phyloP scores from a whole-genome alignment of 2,888 invertebrate species.

The Calephelis perditalis region DNA sequence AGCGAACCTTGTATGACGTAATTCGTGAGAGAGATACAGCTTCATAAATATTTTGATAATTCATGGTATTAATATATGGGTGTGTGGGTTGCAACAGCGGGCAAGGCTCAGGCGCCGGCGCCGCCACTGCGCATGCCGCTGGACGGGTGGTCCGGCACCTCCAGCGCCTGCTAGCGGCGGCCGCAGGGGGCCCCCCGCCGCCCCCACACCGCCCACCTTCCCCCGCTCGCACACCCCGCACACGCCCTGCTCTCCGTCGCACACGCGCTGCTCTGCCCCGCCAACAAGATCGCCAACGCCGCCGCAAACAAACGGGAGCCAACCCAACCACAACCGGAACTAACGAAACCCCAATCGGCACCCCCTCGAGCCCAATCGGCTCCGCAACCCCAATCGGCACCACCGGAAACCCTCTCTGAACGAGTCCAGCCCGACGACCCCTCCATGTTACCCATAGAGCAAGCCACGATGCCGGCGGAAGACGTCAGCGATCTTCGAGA shows the following conservation, averaged over 20 bases:
- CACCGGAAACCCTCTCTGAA: too few relatives aligned
- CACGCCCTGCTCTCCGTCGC: constrained; percentile 56
- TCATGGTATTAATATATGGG: constrained; percentile 13
- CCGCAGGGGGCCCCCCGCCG: constrained; percentile 56
- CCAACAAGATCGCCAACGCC: constrained; percentile 20
- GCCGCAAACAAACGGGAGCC: constrained; percentile 15
- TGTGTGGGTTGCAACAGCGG: constrained; percentile 43
- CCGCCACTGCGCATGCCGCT: constrained; percentile 79
- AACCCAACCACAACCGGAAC: constrained; percentile 30
- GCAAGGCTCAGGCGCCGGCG: constrained; percentile 80
- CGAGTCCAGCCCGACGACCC: constrained; percentile 19
- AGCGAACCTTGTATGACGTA: too few relatives aligned
- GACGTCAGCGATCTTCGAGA: constrained; percentile 65
- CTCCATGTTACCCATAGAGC: constrained; percentile 47
- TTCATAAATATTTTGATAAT: too few relatives aligned
- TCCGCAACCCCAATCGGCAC: not conserved
- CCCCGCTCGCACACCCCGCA: constrained; percentile 50
- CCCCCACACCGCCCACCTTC: constrained; percentile 36
- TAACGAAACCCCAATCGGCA: not conserved
- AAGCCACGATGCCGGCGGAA: constrained; percentile 45
- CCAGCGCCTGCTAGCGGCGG: constrained; percentile 73
- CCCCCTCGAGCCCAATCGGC: not conserved
- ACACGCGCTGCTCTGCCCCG: constrained; percentile 48
- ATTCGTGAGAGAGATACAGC: too few relatives aligned
- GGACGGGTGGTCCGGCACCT: constrained; percentile 75